Evolutionary conservation across 2,113 vertebrate species (phyloP), one percentile per base, ranked within the genome.

Genomic region (Brienomyrus longianalis): DNA sequence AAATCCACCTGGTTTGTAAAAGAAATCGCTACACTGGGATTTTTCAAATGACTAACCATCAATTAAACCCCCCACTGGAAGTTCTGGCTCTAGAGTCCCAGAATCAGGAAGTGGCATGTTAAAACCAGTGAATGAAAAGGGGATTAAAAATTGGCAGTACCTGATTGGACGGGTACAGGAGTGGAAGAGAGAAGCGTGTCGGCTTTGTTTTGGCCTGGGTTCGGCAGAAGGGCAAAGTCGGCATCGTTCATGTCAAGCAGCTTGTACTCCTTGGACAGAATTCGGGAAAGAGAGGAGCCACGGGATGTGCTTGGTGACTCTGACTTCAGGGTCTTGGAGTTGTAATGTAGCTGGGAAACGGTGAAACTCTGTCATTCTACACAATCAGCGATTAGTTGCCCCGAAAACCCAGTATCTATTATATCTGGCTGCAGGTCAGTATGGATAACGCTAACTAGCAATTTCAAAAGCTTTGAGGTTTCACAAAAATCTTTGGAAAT

Each of bases 231-330:
- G 94, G 96, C 94, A 95, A 95, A 92, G 92, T 94, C 94, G 91
- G 90, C 95, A 91, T 99, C 98, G 97, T 39, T 88, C 98, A 99
- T 98, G 98, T 97, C 97, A 96, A 96, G 98, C 97, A 99, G 96
- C 95, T 99, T 99, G 92, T 97, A 99, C 94, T 99, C 98, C 97
- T 99, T 99, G 94, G 98, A 99, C 93, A 99, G 95, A 2, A 97
- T 98, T 95, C 98, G 97, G 90, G 98, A 97, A 93, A 99, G 95
- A 19, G 98, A 99, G n/a, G 98, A 99, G 93, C 98, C 98, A 48
- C 98, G 96, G 0, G 98, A 99, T 35, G 97, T 95, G 91, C 97
- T 99, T 91, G 98, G 98, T 0, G 98, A 99, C 88, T 99, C 98
- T 0, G 97, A 97, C 96, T 98, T 99, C 91, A 99, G 95, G 27